phyloP scores from a whole-genome alignment of 2,113 vertebrate genomes.

The Dicerorhinus sumatrensis region DNA sequence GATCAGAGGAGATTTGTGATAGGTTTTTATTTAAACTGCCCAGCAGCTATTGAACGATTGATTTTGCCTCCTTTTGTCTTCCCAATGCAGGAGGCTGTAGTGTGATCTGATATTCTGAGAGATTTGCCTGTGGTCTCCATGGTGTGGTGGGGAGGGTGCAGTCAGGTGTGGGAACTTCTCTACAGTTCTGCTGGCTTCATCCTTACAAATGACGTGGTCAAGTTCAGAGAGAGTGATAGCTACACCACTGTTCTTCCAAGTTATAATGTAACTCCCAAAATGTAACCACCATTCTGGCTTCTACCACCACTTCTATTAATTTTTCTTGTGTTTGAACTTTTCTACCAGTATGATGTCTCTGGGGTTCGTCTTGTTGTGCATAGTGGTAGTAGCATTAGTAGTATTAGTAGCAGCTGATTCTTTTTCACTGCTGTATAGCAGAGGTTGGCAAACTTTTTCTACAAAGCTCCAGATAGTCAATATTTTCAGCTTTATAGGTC shows the following conservation, averaged over 20 bases:
- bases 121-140: background rate
- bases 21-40: background rate
- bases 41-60: background rate
- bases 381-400: background rate
- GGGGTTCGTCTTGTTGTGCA: background rate
- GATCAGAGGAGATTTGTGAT: background rate
- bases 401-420: background rate
- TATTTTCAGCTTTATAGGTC: background rate
- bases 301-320: background rate
- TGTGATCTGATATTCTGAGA: background rate
- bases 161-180: background rate
- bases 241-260: background rate
- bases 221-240: background rate
- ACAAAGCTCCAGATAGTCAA: background rate
- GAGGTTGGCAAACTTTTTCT: background rate
- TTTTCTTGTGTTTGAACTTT: background rate
- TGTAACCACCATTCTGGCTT: background rate
- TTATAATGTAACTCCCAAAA: background rate
- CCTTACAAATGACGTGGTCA: background rate
- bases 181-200: background rate
- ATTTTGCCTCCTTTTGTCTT: constrained; percentile 32
- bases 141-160: background rate
- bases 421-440: background rate
- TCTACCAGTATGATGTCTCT: background rate
- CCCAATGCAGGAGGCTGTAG: background rate